Evolutionary conservation across 2,113 vertebrate species (phyloP).

Genomic region (Strigops habroptila): DNA sequence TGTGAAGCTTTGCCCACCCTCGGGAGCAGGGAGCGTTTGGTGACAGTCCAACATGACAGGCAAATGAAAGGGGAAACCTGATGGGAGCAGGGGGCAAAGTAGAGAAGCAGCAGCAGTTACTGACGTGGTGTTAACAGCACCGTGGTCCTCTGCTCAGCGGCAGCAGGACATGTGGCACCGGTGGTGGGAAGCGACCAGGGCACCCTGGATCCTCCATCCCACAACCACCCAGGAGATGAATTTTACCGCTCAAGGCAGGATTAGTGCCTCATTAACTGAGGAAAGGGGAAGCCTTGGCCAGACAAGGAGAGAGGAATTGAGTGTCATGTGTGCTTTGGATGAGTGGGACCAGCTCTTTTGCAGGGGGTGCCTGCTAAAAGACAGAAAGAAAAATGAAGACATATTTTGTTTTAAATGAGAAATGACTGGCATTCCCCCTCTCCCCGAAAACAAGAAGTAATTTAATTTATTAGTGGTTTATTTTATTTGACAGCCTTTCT

Average conservation of each 20-base stretch:
- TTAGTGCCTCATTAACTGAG: constrained; percentile 27
- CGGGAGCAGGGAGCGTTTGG: neutral
- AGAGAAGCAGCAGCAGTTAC: neutral
- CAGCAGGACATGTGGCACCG: neutral
- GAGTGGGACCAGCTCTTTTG: neutral
- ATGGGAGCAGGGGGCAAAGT: neutral
- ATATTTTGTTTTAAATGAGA: constrained; percentile 62
- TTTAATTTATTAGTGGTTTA: constrained; percentile 76
- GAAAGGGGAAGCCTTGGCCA: neutral
- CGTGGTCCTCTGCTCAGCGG: neutral
- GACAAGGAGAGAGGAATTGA: neutral
- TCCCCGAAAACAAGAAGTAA: constrained; percentile 67
- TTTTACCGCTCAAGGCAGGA: neutral
- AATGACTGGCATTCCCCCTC: constrained; percentile 55
- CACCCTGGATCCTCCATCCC: neutral
- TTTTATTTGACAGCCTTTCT: constrained; percentile 75
- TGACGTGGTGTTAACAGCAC: neutral
- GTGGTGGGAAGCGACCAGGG: neutral
- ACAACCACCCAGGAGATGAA: neutral
- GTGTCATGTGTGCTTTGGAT: neutral
- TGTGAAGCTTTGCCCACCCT: neutral
- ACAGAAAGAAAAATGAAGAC: constrained; percentile 46
- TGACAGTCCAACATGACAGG: neutral
- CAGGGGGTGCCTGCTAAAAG: neutral
- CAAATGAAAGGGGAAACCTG: neutral